These are phyloP conservation scores for Limnothrissa miodon DNA, from an alignment of 2,113 vertebrate genomes.

Conservation along the genomic window DNA sequence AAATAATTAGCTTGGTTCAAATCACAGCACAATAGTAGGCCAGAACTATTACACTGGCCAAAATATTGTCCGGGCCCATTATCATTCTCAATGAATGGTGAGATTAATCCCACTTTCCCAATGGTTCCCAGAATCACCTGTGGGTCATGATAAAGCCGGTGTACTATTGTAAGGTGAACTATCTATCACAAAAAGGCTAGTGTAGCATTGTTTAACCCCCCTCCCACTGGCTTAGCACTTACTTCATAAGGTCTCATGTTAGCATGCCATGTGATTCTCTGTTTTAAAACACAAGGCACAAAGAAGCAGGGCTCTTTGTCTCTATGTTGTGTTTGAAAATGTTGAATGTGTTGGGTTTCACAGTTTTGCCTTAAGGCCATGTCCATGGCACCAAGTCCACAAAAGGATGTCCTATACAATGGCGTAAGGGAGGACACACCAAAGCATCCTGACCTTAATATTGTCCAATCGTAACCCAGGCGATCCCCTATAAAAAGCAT, in stretches of 20 bases:
- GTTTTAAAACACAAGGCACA: conserved; percentile 42
- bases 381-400: conserved; percentile 40
- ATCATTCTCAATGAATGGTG: neutral
- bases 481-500: conserved; percentile 53
- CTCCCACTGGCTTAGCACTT: conserved; percentile 37
- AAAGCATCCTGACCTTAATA: conserved; percentile 57
- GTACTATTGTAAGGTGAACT: conserved; percentile 40
- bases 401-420: conserved; percentile 49
- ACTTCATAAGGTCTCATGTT: conserved; percentile 48
- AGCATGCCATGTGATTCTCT: conserved; percentile 36
- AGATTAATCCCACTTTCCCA: neutral
- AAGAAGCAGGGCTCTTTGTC: conserved; percentile 49
- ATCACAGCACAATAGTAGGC: neutral
- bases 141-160: conserved; percentile 37
- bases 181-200: conserved; percentile 32
- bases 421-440: conserved; percentile 39
- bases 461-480: conserved; percentile 46
- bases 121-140: conserved; percentile 37
- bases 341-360: conserved; percentile 54
- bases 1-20: neutral
- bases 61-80: neutral
- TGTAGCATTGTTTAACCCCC: conserved; percentile 38
- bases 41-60: conserved; percentile 6
- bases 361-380: conserved; percentile 38
- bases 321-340: conserved; percentile 40